Percentiles rank a stretch among this genome's conserved stretches.
Conservation (phyloP, 2,888 invertebrate genomes). For the Carterocephalus palaemon region DNA sequence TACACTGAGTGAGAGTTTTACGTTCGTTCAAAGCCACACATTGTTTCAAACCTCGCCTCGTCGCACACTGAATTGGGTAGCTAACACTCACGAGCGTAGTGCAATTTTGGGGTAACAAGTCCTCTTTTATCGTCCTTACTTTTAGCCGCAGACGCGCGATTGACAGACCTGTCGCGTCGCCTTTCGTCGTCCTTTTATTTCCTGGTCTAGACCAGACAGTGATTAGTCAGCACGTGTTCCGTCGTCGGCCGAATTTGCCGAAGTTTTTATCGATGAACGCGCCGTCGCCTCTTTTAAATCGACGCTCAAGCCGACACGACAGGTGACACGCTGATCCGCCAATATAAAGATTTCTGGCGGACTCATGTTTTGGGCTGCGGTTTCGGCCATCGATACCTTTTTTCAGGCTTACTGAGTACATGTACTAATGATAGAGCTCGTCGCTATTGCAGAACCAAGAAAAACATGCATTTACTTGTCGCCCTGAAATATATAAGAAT, state of each 20-base stretch:
- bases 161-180: constrained; percentile 54
- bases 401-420: too few relatives aligned
- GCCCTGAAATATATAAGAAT: too few relatives aligned
- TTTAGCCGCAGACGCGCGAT: constrained; percentile 39
- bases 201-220: constrained; percentile 48
- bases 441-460: too few relatives aligned
- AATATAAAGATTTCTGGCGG: neutral
- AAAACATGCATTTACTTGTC: too few relatives aligned
- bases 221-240: constrained; percentile 58
- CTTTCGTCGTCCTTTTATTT: constrained; percentile 45
- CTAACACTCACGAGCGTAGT: constrained; percentile 42
- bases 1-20: too few relatives aligned
- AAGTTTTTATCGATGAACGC: constrained; percentile 40
- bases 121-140: constrained; percentile 38
- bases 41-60: constrained; percentile 33
- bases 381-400: too few relatives aligned
- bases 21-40: too few relatives aligned
- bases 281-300: constrained; percentile 38
- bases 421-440: too few relatives aligned
- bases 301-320: constrained; percentile 27
- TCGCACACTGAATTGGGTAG: constrained; percentile 43
- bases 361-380: too few relatives aligned
- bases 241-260: constrained; percentile 38
- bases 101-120: constrained; percentile 55
- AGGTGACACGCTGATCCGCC: constrained; percentile 34